These are phyloP conservation scores for Brachionus manjavacas DNA, from an alignment of 1,140 invertebrate species.

Conservation along the genomic window DNA sequence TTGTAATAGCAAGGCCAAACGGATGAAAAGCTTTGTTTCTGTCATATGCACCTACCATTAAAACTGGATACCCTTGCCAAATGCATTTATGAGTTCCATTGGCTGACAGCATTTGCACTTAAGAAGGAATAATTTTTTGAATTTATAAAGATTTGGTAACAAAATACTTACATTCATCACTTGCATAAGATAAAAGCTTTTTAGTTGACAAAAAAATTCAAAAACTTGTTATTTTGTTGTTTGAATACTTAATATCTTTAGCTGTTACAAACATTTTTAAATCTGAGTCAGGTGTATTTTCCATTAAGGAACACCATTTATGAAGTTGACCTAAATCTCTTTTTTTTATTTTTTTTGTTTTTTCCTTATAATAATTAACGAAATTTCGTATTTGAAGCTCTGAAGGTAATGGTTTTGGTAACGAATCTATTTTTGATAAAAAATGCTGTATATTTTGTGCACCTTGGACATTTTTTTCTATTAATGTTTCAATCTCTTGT, in stretches of 20 bases:
- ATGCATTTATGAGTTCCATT: background rate
- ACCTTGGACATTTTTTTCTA: background rate
- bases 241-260: too few species aligned
- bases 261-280: too few species aligned
- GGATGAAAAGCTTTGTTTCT: background rate
- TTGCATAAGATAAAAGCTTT: too few species aligned
- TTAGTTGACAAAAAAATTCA: too few species aligned
- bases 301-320: too few species aligned
- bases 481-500: background rate
- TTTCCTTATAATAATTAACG: background rate
- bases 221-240: too few species aligned
- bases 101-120: background rate
- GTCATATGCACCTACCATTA: background rate
- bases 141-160: too few species aligned
- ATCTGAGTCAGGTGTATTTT: too few species aligned
- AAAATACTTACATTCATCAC: too few species aligned
- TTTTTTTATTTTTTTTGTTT: background rate
- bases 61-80: background rate
- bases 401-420: background rate
- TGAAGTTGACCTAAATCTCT: background rate
- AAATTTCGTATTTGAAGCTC: background rate
- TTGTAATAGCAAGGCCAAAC: constrained; percentile 9
- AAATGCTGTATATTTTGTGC: background rate
- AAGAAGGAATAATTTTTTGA: too few species aligned
- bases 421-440: background rate